These are phyloP conservation scores for Oscarella lobularis DNA, from an alignment of 37 sponge, comb jelly and placozoan species.

Conservation along the genomic window DNA sequence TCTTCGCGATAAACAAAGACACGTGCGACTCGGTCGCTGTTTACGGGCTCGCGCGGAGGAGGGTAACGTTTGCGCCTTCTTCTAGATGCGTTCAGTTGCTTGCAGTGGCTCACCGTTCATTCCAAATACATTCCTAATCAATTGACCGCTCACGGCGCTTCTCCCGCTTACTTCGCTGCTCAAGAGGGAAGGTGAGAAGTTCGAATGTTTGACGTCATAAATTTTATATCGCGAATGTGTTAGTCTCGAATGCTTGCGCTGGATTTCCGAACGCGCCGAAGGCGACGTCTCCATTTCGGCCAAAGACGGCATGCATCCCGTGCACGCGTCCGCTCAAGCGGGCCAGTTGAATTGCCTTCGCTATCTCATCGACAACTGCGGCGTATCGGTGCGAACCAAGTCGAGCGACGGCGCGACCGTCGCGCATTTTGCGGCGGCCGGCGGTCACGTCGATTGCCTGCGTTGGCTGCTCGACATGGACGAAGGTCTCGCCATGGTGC, in stretches of 20 bases:
- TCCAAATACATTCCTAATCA: constrained; percentile 55
- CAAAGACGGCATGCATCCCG: constrained; percentile 62
- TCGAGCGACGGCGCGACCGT: constrained; percentile 77
- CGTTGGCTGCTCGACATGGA: not conserved
- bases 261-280: constrained; percentile 28
- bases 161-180: constrained; percentile 81
- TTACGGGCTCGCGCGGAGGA: too few relatives aligned
- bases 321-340: constrained; percentile 76
- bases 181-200: constrained; percentile 77
- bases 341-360: constrained; percentile 28
- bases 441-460: constrained; percentile 49
- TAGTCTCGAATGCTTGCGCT: constrained; percentile 37
- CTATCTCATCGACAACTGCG: constrained; percentile 2
- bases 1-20: too few relatives aligned
- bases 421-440: constrained; percentile 81
- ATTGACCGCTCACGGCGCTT: constrained; percentile 68
- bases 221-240: not conserved
- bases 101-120: constrained; percentile 55
- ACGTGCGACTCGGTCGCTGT: too few relatives aligned
- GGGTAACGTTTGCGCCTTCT: too few relatives aligned
- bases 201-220: not conserved
- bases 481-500: constrained; percentile 7
- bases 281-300: constrained; percentile 19
- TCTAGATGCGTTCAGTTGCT: constrained; percentile 67
- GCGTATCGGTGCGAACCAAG: constrained; percentile 3